Percentiles rank a stretch among this genome's conserved stretches.
Evolutionary conservation across 35 echinoderm and acorn worm genomes (phyloP).

Genomic region (Hemicentrotus pulcherrimus): DNA sequence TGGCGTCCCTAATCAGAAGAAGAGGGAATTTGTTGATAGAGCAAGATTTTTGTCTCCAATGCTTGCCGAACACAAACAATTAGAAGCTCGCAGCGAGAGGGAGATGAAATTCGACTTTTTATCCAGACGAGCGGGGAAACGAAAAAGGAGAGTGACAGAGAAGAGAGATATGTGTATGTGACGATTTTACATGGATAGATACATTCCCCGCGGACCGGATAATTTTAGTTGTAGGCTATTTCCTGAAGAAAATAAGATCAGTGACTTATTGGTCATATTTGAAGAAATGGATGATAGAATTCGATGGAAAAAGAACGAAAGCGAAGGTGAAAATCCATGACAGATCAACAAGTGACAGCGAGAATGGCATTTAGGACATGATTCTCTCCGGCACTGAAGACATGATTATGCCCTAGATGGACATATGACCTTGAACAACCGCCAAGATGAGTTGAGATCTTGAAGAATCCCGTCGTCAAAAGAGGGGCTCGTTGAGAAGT

Average conservation of each 20-base stretch:
- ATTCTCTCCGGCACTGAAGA: background rate
- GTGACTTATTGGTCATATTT: background rate
- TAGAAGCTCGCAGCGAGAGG: no score
- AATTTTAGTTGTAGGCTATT: background rate
- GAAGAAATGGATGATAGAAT: background rate
- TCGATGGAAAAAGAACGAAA: background rate
- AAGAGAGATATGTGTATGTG: background rate
- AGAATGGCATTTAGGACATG: background rate
- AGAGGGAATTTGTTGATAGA: no score
- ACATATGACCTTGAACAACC: background rate
- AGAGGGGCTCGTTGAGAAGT: conserved; percentile 12
- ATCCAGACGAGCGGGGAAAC: no score
- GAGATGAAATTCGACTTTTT: no score
- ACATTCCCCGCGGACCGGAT: background rate
- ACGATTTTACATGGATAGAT: background rate
- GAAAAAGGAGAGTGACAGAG: no score
- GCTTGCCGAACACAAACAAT: no score
- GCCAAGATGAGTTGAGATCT: background rate
- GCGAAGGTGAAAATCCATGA: background rate
- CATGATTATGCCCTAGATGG: background rate
- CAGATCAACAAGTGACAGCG: background rate
- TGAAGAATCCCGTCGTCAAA: background rate
- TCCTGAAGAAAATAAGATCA: background rate
- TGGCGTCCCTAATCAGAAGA: no score
- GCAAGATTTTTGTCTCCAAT: no score